These are phyloP conservation scores for Drosophila subquinaria DNA, from an alignment of 2,888 invertebrate genomes.

Conservation along the genomic window DNA sequence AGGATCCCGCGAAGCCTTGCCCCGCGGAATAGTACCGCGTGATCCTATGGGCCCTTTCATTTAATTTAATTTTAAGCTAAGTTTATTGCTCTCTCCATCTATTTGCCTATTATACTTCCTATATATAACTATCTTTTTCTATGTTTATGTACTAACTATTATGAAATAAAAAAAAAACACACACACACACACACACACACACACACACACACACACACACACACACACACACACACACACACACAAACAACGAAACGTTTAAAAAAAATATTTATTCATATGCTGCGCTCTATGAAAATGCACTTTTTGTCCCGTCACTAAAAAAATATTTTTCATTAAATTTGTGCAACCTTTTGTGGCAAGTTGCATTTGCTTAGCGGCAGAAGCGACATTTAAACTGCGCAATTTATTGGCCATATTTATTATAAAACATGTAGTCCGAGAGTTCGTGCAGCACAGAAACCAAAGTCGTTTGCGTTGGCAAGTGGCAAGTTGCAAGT, in stretches of 20 bases:
- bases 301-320: conserved; percentile 20
- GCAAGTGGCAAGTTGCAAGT: conserved; percentile 41
- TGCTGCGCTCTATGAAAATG: conserved; percentile 31
- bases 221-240: conserved; percentile 2
- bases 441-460: conserved; percentile 18
- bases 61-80: too few species aligned
- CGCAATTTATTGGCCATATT: conserved; percentile 78
- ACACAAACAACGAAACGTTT: conserved; percentile 1
- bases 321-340: conserved; percentile 36
- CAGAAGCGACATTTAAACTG: conserved; percentile 48
- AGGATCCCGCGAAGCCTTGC: too few species aligned
- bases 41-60: too few species aligned
- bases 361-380: conserved; percentile 38
- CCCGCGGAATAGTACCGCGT: too few species aligned
- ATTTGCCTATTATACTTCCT: too few species aligned
- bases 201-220: conserved; percentile 10
- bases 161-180: too few species aligned
- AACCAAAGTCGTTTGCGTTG: conserved; percentile 44
- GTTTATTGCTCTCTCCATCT: too few species aligned
- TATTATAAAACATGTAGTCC: conserved; percentile 74
- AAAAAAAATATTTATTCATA: conserved; percentile 21
- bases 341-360: conserved; percentile 38
- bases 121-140: too few species aligned
- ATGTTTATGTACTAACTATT: too few species aligned
- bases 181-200: conserved; percentile 21